Base-by-base conservation (phyloP, 2,113 vertebrate genomes). In the Cromileptes altivelis region DNA sequence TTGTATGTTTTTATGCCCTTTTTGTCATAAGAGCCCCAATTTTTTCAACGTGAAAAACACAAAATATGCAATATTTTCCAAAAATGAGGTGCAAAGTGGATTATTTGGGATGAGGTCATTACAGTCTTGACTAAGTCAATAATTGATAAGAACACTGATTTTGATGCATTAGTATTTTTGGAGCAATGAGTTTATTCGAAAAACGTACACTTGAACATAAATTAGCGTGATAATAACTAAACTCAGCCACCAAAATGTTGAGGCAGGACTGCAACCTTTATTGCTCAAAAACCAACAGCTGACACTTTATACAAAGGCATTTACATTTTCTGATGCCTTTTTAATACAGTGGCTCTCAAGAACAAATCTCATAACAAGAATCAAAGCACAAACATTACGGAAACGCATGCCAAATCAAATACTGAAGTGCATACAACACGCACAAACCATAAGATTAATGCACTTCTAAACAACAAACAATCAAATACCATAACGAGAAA, bases 261-360 rank as follows among this genome's bases (percentile, higher is more conserved):
- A 75, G 65, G 47, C 61, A 71, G 27, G 19, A 67, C 52, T 78
- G 23, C 18, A 63, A 40, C 57, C n/a, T 61, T 6, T 37, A 9
- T 33, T 9, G 7, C 63, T 61, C 40, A 33, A 18, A 55, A 56
- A 55, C 70, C 0, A n/a, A 50, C 50, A n/a, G 40, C 27, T 37
- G 6, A 25, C 49, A 15, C 30, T 18, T 45, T 21, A 45, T 21
- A 1, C 19, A 53, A 57, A 30, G 37, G 14, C n/a, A 9, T 13
- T 14, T 10, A 0, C 37, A 1, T 4, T 49, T 68, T 65, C 23
- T 2, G 17, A 19, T 30, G n/a, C n/a, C 12, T 21, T 58, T 57
- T 21, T 52, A 27, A 37, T 42, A 5, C 4, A 4, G 1, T 37
- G 13, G 4, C 47, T 57, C 27, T 50, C n/a, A 27, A 57, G 40